Evolutionary conservation across 1,140 invertebrate genomes (phyloP).

Genomic region (Parasteatoda tepidariorum): DNA sequence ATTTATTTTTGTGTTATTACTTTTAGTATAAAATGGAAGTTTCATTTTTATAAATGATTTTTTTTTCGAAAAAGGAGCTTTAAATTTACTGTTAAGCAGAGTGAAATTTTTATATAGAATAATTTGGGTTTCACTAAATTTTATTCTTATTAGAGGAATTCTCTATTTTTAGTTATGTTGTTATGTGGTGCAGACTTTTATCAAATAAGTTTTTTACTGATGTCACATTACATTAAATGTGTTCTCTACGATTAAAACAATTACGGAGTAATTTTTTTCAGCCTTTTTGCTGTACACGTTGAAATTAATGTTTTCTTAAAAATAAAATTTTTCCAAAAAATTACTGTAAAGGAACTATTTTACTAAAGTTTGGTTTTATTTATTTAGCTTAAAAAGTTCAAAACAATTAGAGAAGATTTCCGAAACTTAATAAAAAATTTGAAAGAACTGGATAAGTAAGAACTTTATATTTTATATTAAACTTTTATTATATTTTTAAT

Average conservation of each 20-base stretch:
- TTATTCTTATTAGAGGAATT: no score
- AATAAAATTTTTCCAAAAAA: background rate
- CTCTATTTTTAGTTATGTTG: no score
- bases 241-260: background rate
- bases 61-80: no score
- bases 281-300: background rate
- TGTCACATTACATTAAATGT: background rate
- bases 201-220: no score
- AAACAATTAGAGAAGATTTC: constrained; percentile 37
- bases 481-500: background rate
- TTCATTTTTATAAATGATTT: no score
- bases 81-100: no score
- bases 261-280: background rate
- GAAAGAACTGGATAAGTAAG: constrained; percentile 32
- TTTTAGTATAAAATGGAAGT: no score
- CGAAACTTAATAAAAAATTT: constrained; percentile 32
- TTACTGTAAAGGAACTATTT: background rate
- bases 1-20: no score
- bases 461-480: background rate
- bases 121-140: no score
- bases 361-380: background rate
- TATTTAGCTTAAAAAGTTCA: constrained; percentile 29
- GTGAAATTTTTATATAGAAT: no score
- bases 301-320: background rate
- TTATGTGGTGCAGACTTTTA: no score